Conservation (phyloP, 2,888 invertebrate genomes). For the Trissolcus brochymenae region DNA sequence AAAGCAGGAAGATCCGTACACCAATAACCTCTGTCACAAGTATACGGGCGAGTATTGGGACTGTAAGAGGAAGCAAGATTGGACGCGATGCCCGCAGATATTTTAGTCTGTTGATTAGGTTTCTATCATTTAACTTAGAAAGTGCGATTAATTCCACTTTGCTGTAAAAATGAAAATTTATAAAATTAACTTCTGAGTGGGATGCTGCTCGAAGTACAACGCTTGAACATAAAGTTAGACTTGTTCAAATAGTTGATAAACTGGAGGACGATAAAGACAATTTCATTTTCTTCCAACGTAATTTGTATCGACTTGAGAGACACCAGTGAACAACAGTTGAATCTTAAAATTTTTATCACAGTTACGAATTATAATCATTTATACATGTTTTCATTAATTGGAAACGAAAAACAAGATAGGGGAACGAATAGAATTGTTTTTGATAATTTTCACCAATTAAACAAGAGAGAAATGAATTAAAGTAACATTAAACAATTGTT, state of each 20-base stretch:
- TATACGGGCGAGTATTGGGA: slow-evolving; percentile 96
- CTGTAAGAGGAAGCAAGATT: slow-evolving; percentile 90
- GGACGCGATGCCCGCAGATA: slow-evolving; percentile 94
- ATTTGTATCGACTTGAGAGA: background rate
- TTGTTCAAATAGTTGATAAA: slow-evolving; percentile 24
- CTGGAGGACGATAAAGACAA: slow-evolving; percentile 8
- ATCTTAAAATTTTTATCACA: background rate
- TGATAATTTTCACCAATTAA: no score
- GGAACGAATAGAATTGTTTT: no score
- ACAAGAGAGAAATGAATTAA: no score
- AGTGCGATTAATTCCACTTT: slow-evolving; percentile 54
- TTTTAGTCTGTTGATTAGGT: slow-evolving; percentile 78
- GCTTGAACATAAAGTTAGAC: slow-evolving; percentile 24
- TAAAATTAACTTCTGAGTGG: slow-evolving; percentile 15
- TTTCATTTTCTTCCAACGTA: slow-evolving; percentile 49
- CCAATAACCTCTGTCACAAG: slow-evolving; percentile 84
- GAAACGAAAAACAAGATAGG: no score
- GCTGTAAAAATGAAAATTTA: slow-evolving; percentile 33
- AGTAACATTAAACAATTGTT: no score
- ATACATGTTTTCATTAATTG: no score
- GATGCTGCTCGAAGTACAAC: slow-evolving; percentile 24
- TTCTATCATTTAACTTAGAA: slow-evolving; percentile 47
- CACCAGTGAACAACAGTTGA: slow-evolving; percentile 1
- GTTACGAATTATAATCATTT: no score
- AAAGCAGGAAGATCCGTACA: slow-evolving; percentile 86